These are phyloP conservation scores for Tholera decimalis DNA, from an alignment of 2,888 invertebrate genomes.

Conservation along the genomic window DNA sequence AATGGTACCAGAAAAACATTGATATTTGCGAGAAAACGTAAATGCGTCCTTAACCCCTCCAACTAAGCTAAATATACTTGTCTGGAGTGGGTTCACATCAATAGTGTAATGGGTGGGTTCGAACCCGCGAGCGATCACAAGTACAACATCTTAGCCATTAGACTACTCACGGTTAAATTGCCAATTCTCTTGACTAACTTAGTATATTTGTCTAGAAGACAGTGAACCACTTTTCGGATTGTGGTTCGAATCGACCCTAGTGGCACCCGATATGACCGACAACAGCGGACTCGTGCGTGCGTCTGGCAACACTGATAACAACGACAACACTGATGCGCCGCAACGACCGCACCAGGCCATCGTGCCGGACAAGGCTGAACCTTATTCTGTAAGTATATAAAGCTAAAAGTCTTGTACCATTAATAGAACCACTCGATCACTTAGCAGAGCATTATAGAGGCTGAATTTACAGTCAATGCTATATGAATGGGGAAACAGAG, in stretches of 20 bases:
- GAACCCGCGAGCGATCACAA: too few species aligned
- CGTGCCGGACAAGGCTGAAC: slow-evolving; percentile 89
- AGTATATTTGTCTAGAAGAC: slow-evolving; percentile 89
- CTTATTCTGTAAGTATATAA: slow-evolving; percentile 84
- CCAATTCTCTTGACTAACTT: slow-evolving; percentile 4
- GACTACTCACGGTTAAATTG: too few species aligned
- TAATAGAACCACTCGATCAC: too few species aligned
- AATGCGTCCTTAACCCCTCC: too few species aligned
- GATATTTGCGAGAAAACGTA: too few species aligned
- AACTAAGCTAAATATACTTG: too few species aligned
- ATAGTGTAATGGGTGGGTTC: too few species aligned
- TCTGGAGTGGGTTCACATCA: too few species aligned
- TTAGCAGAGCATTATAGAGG: background rate
- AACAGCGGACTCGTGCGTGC: slow-evolving; percentile 82
- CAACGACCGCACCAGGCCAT: slow-evolving; percentile 83
- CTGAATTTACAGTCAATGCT: too few species aligned
- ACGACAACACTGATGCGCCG: slow-evolving; percentile 87
- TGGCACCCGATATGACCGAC: slow-evolving; percentile 94
- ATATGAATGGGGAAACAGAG: too few species aligned
- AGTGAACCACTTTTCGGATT: slow-evolving; percentile 97
- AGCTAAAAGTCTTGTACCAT: background rate
- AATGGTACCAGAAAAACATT: too few species aligned
- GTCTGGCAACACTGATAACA: slow-evolving; percentile 87
- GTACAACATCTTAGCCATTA: too few species aligned
- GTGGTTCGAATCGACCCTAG: slow-evolving; percentile 98